Evolutionary conservation across 2,113 vertebrate genomes (phyloP).

Genomic region (Aphyosemion australe): DNA sequence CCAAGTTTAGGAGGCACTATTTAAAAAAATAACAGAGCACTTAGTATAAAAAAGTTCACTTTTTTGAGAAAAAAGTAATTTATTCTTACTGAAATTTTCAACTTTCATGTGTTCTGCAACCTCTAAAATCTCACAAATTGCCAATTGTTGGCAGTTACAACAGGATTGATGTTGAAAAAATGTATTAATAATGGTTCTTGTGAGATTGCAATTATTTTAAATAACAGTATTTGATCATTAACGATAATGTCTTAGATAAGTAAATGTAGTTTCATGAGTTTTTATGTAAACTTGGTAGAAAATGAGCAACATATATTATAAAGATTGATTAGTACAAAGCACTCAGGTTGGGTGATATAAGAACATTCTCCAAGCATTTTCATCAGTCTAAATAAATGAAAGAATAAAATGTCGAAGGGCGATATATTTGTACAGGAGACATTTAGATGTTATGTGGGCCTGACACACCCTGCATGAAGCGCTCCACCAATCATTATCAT

Average conservation of each 20-base stretch:
- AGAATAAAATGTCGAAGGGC: no score
- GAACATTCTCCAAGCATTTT: no score
- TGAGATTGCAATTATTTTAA: conserved; percentile 9
- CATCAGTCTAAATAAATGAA: no score
- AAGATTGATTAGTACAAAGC: background rate
- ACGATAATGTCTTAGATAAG: conserved; percentile 21
- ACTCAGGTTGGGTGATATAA: no score
- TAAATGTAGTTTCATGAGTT: conserved; percentile 4
- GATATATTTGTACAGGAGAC: no score
- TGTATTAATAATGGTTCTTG: background rate
- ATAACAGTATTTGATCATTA: conserved; percentile 14
- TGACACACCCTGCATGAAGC: no score
- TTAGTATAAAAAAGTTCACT: background rate
- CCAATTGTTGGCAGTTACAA: conserved; percentile 1
- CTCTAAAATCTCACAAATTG: conserved; percentile 3
- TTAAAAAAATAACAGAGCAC: conserved; percentile 18
- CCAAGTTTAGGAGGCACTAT: background rate
- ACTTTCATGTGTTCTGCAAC: conserved; percentile 14
- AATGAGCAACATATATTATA: background rate
- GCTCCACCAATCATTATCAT: no score
- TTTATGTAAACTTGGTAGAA: background rate
- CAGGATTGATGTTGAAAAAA: background rate
- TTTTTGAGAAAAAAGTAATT: conserved; percentile 2
- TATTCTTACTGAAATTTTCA: conserved; percentile 26
- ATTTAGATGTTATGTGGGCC: no score